Evolutionary conservation across 2,888 invertebrate species (phyloP).

Genomic region (Synanthedon myopaeformis): DNA sequence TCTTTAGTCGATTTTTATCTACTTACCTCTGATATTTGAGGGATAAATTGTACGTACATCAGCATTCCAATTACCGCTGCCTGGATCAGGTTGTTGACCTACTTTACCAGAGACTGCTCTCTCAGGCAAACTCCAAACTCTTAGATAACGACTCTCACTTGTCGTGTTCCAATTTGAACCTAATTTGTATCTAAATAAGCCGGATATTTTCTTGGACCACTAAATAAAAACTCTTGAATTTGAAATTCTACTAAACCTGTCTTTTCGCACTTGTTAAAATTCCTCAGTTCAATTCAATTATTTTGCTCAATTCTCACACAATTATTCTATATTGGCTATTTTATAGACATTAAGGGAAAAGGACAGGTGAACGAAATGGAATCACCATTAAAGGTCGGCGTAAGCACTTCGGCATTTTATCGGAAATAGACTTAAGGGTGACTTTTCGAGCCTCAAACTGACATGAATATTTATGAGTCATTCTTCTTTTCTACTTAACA

Average conservation of each 20-base stretch:
- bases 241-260: no score
- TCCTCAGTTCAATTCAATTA: no score
- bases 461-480: slow-evolving; percentile 64
- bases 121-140: slow-evolving; percentile 19
- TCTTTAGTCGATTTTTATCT: no score
- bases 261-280: no score
- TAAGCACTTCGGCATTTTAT: slow-evolving; percentile 42
- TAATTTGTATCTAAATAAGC: slow-evolving; percentile 19
- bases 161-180: slow-evolving; percentile 19
- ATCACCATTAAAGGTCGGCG: slow-evolving; percentile 39
- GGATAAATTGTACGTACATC: background rate
- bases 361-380: slow-evolving; percentile 25
- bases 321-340: background rate
- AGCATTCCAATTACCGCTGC: slow-evolving; percentile 29
- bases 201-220: slow-evolving; percentile 9
- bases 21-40: background rate
- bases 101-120: slow-evolving; percentile 18
- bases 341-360: background rate
- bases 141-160: slow-evolving; percentile 16
- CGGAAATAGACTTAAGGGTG: slow-evolving; percentile 61
- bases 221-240: no score
- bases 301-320: no score
- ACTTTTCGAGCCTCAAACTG: slow-evolving; percentile 54
- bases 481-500: slow-evolving; percentile 35
- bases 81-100: slow-evolving; percentile 34